These are phyloP conservation scores for Noctilio leporinus DNA, from an alignment of 2,113 vertebrate genomes.

Conservation along the genomic window DNA sequence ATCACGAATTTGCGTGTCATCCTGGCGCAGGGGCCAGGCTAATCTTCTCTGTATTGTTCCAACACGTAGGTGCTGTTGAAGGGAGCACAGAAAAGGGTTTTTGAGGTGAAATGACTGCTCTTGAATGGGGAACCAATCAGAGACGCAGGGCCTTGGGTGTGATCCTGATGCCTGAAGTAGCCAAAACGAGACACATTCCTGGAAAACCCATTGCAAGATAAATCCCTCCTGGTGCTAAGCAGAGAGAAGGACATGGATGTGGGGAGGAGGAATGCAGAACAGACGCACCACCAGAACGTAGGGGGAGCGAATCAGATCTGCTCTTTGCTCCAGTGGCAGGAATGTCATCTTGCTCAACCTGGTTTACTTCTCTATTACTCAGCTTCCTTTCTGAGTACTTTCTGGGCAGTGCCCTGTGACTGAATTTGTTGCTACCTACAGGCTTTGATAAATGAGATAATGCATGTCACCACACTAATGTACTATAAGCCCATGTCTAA, in stretches of 20 bases:
- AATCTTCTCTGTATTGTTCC: too few relatives aligned
- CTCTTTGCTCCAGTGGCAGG: background rate
- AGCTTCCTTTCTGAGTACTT: background rate
- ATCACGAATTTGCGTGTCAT: too few relatives aligned
- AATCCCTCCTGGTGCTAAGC: background rate
- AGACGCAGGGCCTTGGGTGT: slow-evolving; percentile 17
- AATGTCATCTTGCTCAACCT: background rate
- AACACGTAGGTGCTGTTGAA: too few relatives aligned
- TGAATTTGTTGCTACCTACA: background rate
- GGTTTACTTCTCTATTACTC: background rate
- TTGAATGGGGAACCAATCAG: slow-evolving; percentile 54
- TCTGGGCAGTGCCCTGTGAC: background rate
- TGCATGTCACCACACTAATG: background rate
- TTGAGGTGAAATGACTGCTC: slow-evolving; percentile 53
- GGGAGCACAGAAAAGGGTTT: too few relatives aligned
- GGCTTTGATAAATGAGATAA: background rate
- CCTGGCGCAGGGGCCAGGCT: too few relatives aligned
- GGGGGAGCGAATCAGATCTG: background rate
- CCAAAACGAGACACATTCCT: slow-evolving; percentile 4
- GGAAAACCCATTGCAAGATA: slow-evolving; percentile 48
- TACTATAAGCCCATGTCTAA: background rate
- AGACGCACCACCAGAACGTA: background rate
- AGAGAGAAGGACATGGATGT: background rate
- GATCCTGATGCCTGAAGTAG: slow-evolving; percentile 13
- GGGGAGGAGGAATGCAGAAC: background rate